phyloP scores from a whole-genome alignment of 2,797 vertebrate species.

The Takifugu rubripes region DNA sequence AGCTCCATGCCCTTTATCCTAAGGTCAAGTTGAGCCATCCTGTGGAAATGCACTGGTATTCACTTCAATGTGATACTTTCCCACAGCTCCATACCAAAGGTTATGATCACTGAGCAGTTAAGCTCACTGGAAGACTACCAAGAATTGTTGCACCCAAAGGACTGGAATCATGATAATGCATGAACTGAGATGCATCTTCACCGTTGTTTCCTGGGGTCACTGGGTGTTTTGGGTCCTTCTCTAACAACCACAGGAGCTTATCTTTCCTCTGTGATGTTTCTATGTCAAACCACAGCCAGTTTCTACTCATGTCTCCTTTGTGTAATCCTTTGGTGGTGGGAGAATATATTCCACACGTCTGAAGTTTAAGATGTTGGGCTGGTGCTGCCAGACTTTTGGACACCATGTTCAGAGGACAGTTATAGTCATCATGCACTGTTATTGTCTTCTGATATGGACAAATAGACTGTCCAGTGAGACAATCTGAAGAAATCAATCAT shows the following conservation, averaged over 20 bases:
- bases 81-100: too few species aligned
- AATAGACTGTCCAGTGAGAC: conserved; percentile 22
- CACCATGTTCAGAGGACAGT: conserved; percentile 2
- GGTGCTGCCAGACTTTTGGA: conserved; percentile 36
- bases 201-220: too few species aligned
- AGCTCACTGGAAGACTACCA: too few species aligned
- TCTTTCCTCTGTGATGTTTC: conserved; percentile 59
- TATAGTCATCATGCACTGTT: neutral
- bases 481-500: conserved; percentile 12
- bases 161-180: too few species aligned
- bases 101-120: too few species aligned
- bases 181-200: too few species aligned
- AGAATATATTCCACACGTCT: conserved; percentile 60
- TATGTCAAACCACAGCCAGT: conserved; percentile 55
- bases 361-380: conserved; percentile 34
- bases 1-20: too few species aligned
- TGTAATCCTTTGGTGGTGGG: conserved; percentile 63
- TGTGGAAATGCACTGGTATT: too few species aligned
- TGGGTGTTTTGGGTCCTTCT: neutral
- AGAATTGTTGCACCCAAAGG: too few species aligned
- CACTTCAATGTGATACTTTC: too few species aligned
- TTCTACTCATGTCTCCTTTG: conserved; percentile 57
- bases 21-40: too few species aligned
- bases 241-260: conserved; percentile 47
- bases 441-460: conserved; percentile 21